phyloP scores from a whole-genome alignment of 2,113 vertebrate species.

The Ranitomeya variabilis region DNA sequence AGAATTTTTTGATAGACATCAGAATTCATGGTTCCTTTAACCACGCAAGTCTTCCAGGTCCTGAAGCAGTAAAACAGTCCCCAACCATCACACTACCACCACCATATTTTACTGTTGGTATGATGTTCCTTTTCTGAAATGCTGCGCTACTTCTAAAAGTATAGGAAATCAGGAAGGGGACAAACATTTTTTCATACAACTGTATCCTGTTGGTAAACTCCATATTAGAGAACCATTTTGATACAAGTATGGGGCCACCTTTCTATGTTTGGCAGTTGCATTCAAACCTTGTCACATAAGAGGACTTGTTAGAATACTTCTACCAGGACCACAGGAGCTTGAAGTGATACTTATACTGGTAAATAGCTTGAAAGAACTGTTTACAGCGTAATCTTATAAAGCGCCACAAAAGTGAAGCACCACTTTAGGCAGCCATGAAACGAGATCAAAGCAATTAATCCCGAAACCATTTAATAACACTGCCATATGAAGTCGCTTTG shows the following conservation, averaged over 20 bases:
- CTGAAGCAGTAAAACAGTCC: too few relatives aligned
- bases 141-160: too few relatives aligned
- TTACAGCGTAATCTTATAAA: not conserved
- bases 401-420: not conserved
- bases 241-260: not conserved
- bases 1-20: too few relatives aligned
- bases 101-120: too few relatives aligned
- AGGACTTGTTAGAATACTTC: not conserved
- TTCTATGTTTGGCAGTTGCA: not conserved
- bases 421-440: not conserved
- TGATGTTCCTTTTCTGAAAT: too few relatives aligned
- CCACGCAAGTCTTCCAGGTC: too few relatives aligned
- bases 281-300: not conserved
- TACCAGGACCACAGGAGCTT: not conserved
- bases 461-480: not conserved
- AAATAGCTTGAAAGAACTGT: not conserved
- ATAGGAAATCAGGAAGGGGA: too few relatives aligned
- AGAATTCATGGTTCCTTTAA: too few relatives aligned
- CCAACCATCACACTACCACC: too few relatives aligned
- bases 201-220: too few relatives aligned
- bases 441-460: slow-evolving; percentile 22
- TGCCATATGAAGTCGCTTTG: not conserved
- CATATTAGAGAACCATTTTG: not conserved
- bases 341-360: not conserved
- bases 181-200: too few relatives aligned